phyloP scores from a whole-genome alignment of 2,113 vertebrate species.

The Hippocampus comes region DNA sequence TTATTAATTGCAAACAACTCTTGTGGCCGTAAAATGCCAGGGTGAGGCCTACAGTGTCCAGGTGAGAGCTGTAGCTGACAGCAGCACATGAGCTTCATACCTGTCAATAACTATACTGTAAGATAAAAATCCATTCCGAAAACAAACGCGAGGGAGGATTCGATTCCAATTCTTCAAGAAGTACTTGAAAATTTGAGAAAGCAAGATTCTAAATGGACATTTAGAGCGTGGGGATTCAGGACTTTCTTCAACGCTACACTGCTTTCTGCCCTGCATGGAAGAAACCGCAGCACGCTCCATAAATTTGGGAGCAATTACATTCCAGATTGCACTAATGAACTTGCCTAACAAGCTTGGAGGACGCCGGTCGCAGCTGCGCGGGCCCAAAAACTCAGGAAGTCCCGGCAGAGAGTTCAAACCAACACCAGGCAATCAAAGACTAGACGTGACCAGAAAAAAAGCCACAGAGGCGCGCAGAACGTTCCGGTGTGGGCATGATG shows the following conservation, averaged over 20 bases:
- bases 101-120: no score
- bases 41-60: no score
- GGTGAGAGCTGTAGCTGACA: no score
- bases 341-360: conserved; percentile 39
- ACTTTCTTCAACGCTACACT: background rate
- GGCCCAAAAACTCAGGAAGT: conserved; percentile 37
- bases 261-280: conserved; percentile 1
- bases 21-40: no score
- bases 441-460: background rate
- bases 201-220: background rate
- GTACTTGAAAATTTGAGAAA: no score
- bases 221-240: background rate
- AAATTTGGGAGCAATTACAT: conserved; percentile 49
- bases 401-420: conserved; percentile 28
- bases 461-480: background rate
- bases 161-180: no score
- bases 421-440: conserved; percentile 59
- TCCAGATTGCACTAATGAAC: conserved; percentile 45
- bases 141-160: no score
- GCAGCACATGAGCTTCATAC: no score
- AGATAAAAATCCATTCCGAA: no score
- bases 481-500: background rate
- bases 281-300: conserved; percentile 31
- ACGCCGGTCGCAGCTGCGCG: conserved; percentile 48
- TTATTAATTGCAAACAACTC: no score